A percentile compares a stretch with the other conserved stretches of the same genome.
phyloP scores from a whole-genome alignment of 2,113 vertebrate genomes.

The Meleagris gallopavo region DNA sequence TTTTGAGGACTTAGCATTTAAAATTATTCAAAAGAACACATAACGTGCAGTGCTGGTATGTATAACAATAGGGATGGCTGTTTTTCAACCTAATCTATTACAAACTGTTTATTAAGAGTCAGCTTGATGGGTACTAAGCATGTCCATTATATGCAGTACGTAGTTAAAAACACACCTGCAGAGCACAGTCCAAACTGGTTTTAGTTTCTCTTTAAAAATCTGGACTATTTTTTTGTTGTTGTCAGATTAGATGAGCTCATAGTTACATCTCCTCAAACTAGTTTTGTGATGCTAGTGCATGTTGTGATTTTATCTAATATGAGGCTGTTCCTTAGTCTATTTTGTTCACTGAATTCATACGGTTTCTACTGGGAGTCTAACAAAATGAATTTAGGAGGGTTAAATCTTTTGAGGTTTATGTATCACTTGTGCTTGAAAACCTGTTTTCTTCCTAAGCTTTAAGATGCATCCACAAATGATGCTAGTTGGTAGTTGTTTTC shows the following conservation, averaged over 20 bases:
- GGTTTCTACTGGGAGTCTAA: not conserved
- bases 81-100: not conserved
- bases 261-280: not conserved
- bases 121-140: not conserved
- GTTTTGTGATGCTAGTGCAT: not conserved
- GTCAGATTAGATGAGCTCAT: not conserved
- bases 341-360: not conserved
- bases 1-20: not conserved
- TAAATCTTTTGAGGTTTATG: not conserved
- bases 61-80: not conserved
- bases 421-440: not conserved
- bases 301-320: not conserved
- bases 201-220: not conserved
- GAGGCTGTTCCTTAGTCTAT: not conserved
- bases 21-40: not conserved
- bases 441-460: not conserved
- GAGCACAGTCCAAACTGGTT: not conserved
- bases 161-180: not conserved
- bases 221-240: not conserved
- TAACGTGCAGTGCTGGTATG: not conserved
- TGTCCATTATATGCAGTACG: not conserved
- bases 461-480: not conserved
- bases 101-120: not conserved
- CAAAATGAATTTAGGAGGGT: not conserved
- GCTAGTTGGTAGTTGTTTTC: not conserved